These are phyloP conservation scores for Empis stercorea DNA, from an alignment of 2,888 invertebrate species.

Conservation along the genomic window DNA sequence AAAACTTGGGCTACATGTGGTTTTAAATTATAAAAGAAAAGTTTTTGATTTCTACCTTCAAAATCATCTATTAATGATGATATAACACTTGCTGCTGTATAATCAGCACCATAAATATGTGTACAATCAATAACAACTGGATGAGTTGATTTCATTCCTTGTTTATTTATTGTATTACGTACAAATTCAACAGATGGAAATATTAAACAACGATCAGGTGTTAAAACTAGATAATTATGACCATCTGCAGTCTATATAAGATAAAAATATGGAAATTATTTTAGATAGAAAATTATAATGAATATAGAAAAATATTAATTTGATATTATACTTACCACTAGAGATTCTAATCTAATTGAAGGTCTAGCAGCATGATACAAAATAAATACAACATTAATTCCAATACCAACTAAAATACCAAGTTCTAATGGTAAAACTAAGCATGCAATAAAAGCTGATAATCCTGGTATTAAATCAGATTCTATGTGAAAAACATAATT, in stretches of 20 bases:
- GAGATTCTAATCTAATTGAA: conserved; percentile 65
- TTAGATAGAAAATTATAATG: too few species aligned
- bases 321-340: conserved; percentile 53
- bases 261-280: too few species aligned
- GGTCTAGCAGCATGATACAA: conserved; percentile 80
- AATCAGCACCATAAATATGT: conserved; percentile 80
- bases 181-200: conserved; percentile 87
- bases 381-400: conserved; percentile 71
- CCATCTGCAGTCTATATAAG: conserved; percentile 53
- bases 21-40: conserved; percentile 72
- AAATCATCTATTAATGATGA: conserved; percentile 64
- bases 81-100: conserved; percentile 71
- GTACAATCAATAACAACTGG: conserved; percentile 80
- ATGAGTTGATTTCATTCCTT: conserved; percentile 51
- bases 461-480: conserved; percentile 72
- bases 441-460: conserved; percentile 75
- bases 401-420: conserved; percentile 75
- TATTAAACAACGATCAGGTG: conserved; percentile 77
- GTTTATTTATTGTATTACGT: conserved; percentile 70
- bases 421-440: conserved; percentile 71
- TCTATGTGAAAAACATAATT: conserved; percentile 41
- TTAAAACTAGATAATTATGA: conserved; percentile 65
- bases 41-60: conserved; percentile 54
- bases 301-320: too few species aligned
- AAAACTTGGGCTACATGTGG: conserved; percentile 70